Evolutionary conservation across 2,797 vertebrate genomes (phyloP).

Genomic region (Lycodopsis pacificus): DNA sequence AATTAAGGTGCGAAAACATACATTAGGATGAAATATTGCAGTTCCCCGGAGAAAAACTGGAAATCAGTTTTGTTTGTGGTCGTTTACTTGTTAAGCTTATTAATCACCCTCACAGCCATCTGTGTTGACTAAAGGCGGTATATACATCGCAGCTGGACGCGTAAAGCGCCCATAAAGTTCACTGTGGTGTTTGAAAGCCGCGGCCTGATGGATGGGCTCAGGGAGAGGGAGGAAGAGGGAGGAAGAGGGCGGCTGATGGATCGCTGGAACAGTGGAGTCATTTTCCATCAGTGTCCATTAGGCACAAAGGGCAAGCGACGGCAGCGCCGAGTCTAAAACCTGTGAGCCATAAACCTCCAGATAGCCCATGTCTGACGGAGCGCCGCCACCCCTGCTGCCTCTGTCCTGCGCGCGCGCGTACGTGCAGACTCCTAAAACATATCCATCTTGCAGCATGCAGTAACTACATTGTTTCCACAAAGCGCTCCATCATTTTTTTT

Average conservation of each 20-base stretch:
- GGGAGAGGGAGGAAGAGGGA: slow-evolving; percentile 1
- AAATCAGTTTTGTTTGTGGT: neutral
- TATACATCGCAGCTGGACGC: slow-evolving; percentile 34
- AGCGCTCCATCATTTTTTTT: slow-evolving; percentile 5
- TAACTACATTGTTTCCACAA: slow-evolving; percentile 23
- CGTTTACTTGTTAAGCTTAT: slow-evolving; percentile 11
- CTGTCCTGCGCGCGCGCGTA: neutral
- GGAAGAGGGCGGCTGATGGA: slow-evolving; percentile 61
- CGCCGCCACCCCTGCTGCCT: slow-evolving; percentile 43
- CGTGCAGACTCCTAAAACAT: slow-evolving; percentile 1
- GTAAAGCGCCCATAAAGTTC: slow-evolving; percentile 46
- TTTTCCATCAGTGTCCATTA: slow-evolving; percentile 78
- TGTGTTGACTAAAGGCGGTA: slow-evolving; percentile 29
- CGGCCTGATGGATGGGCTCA: slow-evolving; percentile 58
- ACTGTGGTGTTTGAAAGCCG: slow-evolving; percentile 54
- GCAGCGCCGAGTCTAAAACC: slow-evolving; percentile 58
- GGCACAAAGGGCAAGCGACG: slow-evolving; percentile 63
- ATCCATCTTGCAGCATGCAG: slow-evolving; percentile 25
- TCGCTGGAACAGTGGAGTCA: slow-evolving; percentile 68
- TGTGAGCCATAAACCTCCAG: slow-evolving; percentile 65
- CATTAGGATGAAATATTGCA: neutral
- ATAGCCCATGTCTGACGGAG: slow-evolving; percentile 49
- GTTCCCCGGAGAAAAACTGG: neutral
- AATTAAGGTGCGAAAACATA: neutral
- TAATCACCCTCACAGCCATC: slow-evolving; percentile 26